phyloP scores from a whole-genome alignment of 2,797 vertebrate genomes.

The Hypotaenidia philippensis region DNA sequence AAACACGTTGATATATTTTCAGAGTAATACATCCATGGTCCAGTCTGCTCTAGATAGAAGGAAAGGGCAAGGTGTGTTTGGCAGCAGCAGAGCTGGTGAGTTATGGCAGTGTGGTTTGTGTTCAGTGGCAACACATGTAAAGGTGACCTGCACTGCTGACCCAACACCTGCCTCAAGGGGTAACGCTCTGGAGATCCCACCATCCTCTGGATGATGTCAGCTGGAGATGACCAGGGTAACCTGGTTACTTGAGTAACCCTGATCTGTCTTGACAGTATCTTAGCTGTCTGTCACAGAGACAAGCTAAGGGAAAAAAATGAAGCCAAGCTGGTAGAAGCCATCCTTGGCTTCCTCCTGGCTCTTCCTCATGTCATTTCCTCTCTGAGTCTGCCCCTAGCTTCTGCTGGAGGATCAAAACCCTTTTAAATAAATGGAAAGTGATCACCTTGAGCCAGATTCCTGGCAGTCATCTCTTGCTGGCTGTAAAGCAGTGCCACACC shows the following conservation, averaged over 20 bases:
- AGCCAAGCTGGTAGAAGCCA: neutral
- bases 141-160: neutral
- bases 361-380: neutral
- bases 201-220: neutral
- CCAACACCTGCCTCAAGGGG: neutral
- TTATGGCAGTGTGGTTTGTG: neutral
- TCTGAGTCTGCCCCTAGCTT: neutral
- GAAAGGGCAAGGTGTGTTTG: neutral
- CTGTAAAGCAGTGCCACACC: neutral
- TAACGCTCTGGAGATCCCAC: neutral
- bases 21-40: neutral
- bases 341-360: neutral
- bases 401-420: neutral
- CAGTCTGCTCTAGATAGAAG: neutral
- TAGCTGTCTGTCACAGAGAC: neutral
- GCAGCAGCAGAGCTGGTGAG: neutral
- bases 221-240: neutral
- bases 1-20: neutral
- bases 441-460: neutral
- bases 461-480: neutral
- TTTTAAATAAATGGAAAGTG: neutral
- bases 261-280: neutral
- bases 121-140: neutral
- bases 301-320: neutral
- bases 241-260: neutral